These are phyloP conservation scores for Pangasius sanitwongsei DNA, from an alignment of 2,797 vertebrate species.

Conservation along the genomic window DNA sequence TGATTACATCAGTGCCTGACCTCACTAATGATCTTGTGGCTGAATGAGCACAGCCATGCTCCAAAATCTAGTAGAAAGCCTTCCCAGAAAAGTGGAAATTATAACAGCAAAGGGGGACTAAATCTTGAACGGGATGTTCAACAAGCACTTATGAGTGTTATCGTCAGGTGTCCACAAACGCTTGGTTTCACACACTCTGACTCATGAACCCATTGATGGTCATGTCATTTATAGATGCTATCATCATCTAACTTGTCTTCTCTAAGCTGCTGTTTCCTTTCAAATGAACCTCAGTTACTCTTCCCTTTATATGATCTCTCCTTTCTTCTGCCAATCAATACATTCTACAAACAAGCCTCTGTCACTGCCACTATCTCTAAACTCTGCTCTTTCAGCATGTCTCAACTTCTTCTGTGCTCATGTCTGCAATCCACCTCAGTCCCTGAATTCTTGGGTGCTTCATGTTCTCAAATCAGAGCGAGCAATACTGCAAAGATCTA, in stretches of 20 bases:
- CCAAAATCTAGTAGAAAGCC: not conserved
- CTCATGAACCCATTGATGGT: not conserved
- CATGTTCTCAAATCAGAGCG: conserved; percentile 21
- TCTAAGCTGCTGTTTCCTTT: not conserved
- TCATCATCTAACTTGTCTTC: not conserved
- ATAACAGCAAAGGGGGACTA: not conserved
- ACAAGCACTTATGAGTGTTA: no score
- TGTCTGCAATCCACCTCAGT: conserved; percentile 24
- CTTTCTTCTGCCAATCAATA: conserved; percentile 23
- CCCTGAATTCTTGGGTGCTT: not conserved
- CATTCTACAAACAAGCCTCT: not conserved
- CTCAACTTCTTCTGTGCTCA: conserved; percentile 16
- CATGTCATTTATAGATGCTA: not conserved
- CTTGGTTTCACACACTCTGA: not conserved
- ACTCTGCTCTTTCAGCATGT: conserved; percentile 18
- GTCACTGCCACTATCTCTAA: conserved; percentile 12
- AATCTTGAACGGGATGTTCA: not conserved
- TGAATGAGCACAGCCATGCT: not conserved
- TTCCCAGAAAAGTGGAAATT: not conserved
- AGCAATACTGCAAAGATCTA: conserved; percentile 16
- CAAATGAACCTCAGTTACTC: not conserved
- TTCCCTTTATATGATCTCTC: not conserved
- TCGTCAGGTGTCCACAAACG: not conserved
- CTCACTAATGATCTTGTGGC: not conserved
- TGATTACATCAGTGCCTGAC: not conserved